Base-by-base conservation (phyloP, 2,113 vertebrate species). In the Chionis minor region DNA sequence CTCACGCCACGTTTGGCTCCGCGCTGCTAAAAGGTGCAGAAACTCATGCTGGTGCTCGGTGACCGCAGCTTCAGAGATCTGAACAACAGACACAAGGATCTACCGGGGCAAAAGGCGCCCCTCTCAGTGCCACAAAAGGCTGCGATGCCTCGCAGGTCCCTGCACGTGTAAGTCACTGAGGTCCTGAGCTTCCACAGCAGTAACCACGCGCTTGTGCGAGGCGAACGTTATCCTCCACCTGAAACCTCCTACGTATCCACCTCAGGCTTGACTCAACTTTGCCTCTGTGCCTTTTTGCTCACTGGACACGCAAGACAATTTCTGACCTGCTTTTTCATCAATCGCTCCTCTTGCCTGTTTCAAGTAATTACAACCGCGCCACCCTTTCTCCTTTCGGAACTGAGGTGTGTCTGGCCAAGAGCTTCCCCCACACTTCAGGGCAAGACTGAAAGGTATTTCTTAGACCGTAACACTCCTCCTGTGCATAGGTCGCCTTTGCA, bases 131-230 rank as follows among this genome's bases (percentile, higher is more conserved):
- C 88, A 33, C 69, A 3, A 13, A 66, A 5, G 2, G 55, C n/a
- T 28, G n/a, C 12, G 10, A 24, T 0, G 1, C 30, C 15, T 1
- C 3, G 1, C 1, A 47, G n/a, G 17, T n/a, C 33, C 73, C 80
- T 3, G 47, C 2, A 16, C 2, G 22, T 24, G 1, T 5, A 18
- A 27, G 44, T 13, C 51, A 15, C 30, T 21, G 58, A 45, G 70
- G 38, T 12, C 19, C 19, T 6, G 74, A 85, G 44, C 49, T 56
- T 49, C 35, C 56, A 23, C 27, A 30, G 26, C 2, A 18, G 40
- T 33, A 54, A 42, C 58, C 30, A 18, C 9, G 5, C 1, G 9
- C 30, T 62, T n/a, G 44, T 2, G 2, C 12, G 15, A 63, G 7
- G 32, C 27, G 21, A 40, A 18, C 2, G 0, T 49, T n/a, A 56